phyloP scores from a whole-genome alignment of 1,140 invertebrate genomes.

The Polypedilum pembai region DNA sequence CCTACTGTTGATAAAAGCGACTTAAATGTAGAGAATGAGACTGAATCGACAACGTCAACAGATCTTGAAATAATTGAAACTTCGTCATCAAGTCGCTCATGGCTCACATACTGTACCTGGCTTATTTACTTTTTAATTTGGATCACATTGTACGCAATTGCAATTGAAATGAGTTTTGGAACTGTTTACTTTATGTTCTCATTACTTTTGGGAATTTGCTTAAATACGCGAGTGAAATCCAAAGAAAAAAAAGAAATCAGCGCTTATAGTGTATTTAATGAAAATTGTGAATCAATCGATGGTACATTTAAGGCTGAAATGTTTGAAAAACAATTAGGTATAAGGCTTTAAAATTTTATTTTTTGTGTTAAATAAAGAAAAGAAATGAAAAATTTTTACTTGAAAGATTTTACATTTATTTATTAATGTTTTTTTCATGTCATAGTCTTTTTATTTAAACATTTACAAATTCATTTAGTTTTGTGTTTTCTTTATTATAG shows the following conservation, averaged over 20 bases:
- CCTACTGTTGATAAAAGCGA: constrained; percentile 29
- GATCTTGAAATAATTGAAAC: constrained; percentile 30
- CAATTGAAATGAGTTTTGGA: constrained; percentile 79
- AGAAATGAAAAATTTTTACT: not conserved
- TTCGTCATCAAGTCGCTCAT: constrained; percentile 31
- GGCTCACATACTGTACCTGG: constrained; percentile 40
- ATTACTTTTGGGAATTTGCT: constrained; percentile 68
- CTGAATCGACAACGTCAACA: not conserved
- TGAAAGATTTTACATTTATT: constrained; percentile 6
- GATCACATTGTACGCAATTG: constrained; percentile 56
- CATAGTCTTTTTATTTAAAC: not conserved
- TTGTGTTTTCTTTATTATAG: too few species aligned
- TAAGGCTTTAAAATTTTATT: not conserved
- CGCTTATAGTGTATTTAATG: constrained; percentile 97
- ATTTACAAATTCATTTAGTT: not conserved
- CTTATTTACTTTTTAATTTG: constrained; percentile 54
- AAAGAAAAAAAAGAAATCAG: constrained; percentile 70
- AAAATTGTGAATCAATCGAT: constrained; percentile 83
- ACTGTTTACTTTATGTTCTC: constrained; percentile 81
- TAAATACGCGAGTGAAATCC: constrained; percentile 69
- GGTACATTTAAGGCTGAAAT: constrained; percentile 93
- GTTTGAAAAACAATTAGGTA: constrained; percentile 54
- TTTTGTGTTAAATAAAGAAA: not conserved
- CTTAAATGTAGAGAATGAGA: constrained; percentile 30
- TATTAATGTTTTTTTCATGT: not conserved